Evolutionary conservation across 2,888 invertebrate species (phyloP).

Genomic region (Drosophila limbata): DNA sequence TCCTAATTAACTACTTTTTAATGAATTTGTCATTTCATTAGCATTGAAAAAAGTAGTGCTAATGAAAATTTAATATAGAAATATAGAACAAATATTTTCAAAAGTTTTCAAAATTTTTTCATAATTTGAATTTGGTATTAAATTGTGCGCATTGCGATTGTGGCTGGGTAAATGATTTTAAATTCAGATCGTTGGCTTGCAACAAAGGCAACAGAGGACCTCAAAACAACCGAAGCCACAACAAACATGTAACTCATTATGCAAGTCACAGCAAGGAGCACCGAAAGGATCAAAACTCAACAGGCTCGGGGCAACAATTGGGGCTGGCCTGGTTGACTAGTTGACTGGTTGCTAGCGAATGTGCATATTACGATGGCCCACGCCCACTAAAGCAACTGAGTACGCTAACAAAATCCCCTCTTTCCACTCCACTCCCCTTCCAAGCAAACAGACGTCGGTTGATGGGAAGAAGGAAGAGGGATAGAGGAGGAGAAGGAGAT

Average conservation of each 20-base stretch:
- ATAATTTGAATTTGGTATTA: neutral
- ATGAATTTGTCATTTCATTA: too few species aligned
- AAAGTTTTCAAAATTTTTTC: neutral
- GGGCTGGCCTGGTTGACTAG: conserved; percentile 11
- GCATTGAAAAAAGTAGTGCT: too few species aligned
- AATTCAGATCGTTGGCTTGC: conserved; percentile 11
- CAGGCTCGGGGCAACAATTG: conserved; percentile 19
- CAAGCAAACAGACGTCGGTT: conserved; percentile 31
- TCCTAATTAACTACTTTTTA: too few species aligned
- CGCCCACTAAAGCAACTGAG: conserved; percentile 36
- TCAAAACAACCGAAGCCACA: conserved; percentile 34
- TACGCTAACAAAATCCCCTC: conserved; percentile 31
- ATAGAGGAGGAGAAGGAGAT: neutral
- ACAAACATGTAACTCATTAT: conserved; percentile 74
- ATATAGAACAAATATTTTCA: too few species aligned
- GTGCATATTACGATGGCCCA: conserved; percentile 64
- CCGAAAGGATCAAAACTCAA: conserved; percentile 28
- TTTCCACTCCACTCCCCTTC: neutral
- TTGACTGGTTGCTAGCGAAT: conserved; percentile 44
- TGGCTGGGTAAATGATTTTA: conserved; percentile 7
- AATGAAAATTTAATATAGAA: too few species aligned
- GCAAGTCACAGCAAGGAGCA: conserved; percentile 61
- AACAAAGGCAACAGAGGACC: conserved; percentile 2
- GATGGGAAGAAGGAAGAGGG: neutral
- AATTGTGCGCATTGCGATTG: neutral